Evolutionary conservation across 1,140 invertebrate genomes (phyloP), one percentile per base, ranked within the genome.

Genomic region (Choristoneura fumiferana): DNA sequence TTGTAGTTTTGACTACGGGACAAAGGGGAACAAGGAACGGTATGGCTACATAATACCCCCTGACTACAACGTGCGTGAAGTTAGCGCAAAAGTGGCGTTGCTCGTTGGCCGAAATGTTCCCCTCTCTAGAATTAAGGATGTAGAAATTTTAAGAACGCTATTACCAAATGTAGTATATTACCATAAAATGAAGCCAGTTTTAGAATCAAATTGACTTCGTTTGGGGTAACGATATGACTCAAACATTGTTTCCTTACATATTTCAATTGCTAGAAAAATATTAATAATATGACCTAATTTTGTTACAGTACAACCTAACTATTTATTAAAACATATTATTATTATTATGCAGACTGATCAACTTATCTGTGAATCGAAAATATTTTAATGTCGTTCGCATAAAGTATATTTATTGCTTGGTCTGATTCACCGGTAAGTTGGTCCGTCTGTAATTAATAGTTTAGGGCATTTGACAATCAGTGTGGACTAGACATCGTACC

Each of bases 151-250:
- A 4, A 49, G 17, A 49, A 12, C 15, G 2, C 9, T 22, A 12
- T 33, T 49, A 22, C 43, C 43, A 1, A 49, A 49, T 29, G 43
- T 49, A 29, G 43, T 49, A 6, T 22, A 22, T 6, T 49, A 49
- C 22, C 43, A 49, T 12, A 17, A 22, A 5, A 49, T 49, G 43
- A 17, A 49, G 22, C 17, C 18, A 12, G 12, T 22, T 49, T 29
- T 49, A 17, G 43, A 49, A 33, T 10, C 43, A 49, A n/a, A n/a
- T 49, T 0, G 43, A 49, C 8, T 49, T 49, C 22, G 22, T 18
- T 29, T 49, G 43, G 43, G 43, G 18, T 29, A 49, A 49, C 8
- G 43, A 49, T 29, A 29, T 49, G 43, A 17, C 43, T 29, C n/a
- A 12, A 1, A 49, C 43, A 12, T 10, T 49, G 43, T 49, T 22